Conservation (phyloP, 2,888 invertebrate species). For the Baccha elongata region DNA sequence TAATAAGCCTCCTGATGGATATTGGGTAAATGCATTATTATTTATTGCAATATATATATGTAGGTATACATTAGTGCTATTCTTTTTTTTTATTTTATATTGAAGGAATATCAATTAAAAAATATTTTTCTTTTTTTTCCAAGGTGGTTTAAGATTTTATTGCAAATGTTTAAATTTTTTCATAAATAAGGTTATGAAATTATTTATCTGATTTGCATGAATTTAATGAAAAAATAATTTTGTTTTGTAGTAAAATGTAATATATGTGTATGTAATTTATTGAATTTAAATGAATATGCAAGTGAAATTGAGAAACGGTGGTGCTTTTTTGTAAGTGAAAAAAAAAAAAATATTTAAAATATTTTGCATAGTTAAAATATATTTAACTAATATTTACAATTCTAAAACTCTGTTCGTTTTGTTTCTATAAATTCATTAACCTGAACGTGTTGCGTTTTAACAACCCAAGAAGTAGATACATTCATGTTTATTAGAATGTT, state of each 20-base stretch:
- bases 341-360: conserved; percentile 31
- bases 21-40: too few species aligned
- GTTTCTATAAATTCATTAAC: conserved; percentile 36
- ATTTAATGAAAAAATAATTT: too few species aligned
- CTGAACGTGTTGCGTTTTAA: conserved; percentile 58
- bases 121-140: conserved; percentile 11
- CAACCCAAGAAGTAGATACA: conserved; percentile 55
- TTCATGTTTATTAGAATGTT: conserved; percentile 4
- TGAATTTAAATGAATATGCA: neutral
- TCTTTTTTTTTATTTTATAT: conserved; percentile 4
- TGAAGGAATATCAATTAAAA: conserved; percentile 20
- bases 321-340: conserved; percentile 16
- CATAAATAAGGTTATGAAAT: too few species aligned
- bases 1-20: too few species aligned
- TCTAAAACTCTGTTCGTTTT: neutral
- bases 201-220: too few species aligned
- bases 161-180: conserved; percentile 34
- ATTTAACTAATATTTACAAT: conserved; percentile 56
- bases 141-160: conserved; percentile 63
- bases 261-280: too few species aligned
- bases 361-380: conserved; percentile 14
- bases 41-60: conserved; percentile 20
- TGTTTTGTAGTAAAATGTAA: neutral
- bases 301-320: conserved; percentile 8
- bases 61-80: neutral